Conservation (phyloP, 2,797 vertebrate species). For the Acanthiza pusilla region DNA sequence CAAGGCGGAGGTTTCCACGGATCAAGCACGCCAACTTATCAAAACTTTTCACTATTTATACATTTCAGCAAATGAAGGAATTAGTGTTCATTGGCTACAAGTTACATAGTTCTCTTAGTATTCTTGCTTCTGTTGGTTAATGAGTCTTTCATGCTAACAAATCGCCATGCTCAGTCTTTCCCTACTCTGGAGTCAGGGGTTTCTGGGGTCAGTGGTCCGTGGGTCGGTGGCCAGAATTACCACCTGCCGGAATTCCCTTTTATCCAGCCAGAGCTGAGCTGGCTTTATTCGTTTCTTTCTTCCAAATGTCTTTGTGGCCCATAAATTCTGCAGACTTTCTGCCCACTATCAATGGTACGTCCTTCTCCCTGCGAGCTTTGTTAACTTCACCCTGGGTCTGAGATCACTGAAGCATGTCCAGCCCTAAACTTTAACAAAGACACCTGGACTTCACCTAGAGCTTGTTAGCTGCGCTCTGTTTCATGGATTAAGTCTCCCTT, state of each 20-base stretch:
- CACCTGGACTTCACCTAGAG: background rate
- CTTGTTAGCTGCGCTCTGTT: background rate
- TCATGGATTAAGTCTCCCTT: background rate
- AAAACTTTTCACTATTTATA: background rate
- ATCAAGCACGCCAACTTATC: too few species aligned
- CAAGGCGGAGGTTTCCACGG: background rate
- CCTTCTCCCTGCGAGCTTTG: background rate
- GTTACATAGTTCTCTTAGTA: background rate
- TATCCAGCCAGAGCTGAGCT: background rate
- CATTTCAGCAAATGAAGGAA: background rate
- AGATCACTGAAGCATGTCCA: background rate
- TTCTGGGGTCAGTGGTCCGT: background rate
- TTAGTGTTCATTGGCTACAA: background rate
- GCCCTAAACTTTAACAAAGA: background rate
- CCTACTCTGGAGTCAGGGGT: background rate
- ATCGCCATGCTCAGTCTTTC: rapidly evolving
- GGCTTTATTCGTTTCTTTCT: background rate
- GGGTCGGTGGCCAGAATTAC: background rate
- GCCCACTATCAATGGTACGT: background rate
- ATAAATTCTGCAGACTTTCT: background rate
- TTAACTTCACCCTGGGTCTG: background rate
- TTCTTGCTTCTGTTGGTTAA: background rate
- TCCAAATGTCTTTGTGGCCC: background rate
- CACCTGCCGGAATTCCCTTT: background rate
- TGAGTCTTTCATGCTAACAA: background rate